Evolutionary conservation across 2,113 vertebrate species (phyloP).

Genomic region (Phylloscopus trochilus): DNA sequence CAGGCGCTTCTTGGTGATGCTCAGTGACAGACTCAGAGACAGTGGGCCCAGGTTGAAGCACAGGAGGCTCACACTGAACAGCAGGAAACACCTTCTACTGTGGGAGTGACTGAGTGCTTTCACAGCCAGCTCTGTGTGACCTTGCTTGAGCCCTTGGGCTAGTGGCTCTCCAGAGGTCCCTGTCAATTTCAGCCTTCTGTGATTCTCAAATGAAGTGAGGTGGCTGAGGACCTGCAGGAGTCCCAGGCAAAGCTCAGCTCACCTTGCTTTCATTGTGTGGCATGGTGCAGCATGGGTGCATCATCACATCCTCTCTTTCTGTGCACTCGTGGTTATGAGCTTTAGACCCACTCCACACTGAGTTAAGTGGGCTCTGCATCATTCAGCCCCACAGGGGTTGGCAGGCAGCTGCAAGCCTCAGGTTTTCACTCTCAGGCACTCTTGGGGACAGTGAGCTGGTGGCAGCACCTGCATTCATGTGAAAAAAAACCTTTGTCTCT

Average conservation of each 20-base stretch:
- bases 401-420: not conserved
- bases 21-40: not conserved
- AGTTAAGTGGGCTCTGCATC: no score
- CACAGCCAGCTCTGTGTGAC: not conserved
- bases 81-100: not conserved
- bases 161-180: not conserved
- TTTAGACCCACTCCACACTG: fast-evolving
- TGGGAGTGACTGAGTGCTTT: not conserved
- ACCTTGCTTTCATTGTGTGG: not conserved
- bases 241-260: not conserved
- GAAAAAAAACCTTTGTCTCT: not conserved
- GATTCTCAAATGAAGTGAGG: not conserved
- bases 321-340: fast-evolving
- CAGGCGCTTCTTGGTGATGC: not conserved
- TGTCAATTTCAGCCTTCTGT: not conserved
- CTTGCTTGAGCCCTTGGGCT: not conserved
- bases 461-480: not conserved
- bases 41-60: not conserved
- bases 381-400: fast-evolving
- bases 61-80: not conserved
- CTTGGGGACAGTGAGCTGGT: not conserved
- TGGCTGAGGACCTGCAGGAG: not conserved
- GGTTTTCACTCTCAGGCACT: not conserved
- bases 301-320: not conserved
- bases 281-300: no score